Conservation (phyloP, 2,888 invertebrate genomes). For the Eupithecia exiguata region DNA sequence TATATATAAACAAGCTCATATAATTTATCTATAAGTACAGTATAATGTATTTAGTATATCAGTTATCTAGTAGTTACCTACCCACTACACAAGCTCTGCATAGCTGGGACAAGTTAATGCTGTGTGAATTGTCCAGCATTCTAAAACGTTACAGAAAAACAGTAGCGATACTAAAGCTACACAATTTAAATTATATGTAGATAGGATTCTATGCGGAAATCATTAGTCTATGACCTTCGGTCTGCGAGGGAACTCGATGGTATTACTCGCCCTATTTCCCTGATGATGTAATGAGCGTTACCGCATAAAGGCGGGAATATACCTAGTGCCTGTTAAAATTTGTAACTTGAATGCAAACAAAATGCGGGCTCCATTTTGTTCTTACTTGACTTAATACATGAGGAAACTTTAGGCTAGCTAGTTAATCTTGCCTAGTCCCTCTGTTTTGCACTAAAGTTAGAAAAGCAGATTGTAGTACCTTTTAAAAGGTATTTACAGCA, state of each 20-base stretch:
- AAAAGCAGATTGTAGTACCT: background rate
- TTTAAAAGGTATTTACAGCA: background rate
- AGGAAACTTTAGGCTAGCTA: background rate
- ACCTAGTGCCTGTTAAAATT: constrained; percentile 1
- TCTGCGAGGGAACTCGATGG: constrained; percentile 60
- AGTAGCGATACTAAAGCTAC: constrained; percentile 43
- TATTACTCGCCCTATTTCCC: constrained; percentile 68
- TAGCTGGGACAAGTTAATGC: too few species aligned
- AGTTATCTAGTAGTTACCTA: too few species aligned
- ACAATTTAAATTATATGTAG: constrained; percentile 62
- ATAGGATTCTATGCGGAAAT: constrained; percentile 73
- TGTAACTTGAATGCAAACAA: background rate
- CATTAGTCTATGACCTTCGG: constrained; percentile 70
- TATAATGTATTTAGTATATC: too few species aligned
- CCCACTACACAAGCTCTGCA: too few species aligned
- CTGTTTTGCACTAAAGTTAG: background rate
- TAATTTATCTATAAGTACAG: too few species aligned
- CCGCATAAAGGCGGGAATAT: constrained; percentile 29
- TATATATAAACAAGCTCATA: too few species aligned
- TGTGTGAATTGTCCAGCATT: background rate
- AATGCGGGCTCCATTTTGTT: too few species aligned
- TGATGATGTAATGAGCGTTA: constrained; percentile 66
- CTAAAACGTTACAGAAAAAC: background rate
- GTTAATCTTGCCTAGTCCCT: background rate
- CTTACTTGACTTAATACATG: background rate